A percentile compares a stretch with the other conserved stretches of the same genome.
phyloP scores from a whole-genome alignment of 2,888 invertebrate species.

The Pedicia rivosa region DNA sequence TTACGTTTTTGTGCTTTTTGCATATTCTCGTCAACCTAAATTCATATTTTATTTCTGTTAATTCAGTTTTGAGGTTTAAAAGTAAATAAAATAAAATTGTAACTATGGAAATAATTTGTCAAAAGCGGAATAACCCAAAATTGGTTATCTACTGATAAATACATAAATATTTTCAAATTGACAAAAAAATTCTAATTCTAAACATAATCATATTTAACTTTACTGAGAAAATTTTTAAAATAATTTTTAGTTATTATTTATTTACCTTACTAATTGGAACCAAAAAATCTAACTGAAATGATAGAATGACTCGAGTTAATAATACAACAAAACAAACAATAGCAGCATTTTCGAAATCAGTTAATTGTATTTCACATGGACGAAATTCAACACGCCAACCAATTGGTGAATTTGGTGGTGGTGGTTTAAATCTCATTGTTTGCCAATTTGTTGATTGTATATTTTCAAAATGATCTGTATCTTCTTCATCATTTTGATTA shows the following conservation, averaged over 20 bases:
- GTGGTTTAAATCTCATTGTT: slow-evolving; percentile 97
- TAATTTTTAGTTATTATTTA: no score
- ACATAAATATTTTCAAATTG: no score
- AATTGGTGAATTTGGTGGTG: slow-evolving; percentile 87
- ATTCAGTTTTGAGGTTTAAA: no score
- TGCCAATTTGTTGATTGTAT: slow-evolving; percentile 99
- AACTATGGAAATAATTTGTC: no score
- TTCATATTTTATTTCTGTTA: no score
- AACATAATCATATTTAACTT: no score
- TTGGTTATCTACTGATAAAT: no score
- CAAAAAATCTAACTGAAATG: slow-evolving; percentile 88
- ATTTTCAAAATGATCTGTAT: slow-evolving; percentile 99
- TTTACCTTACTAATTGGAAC: slow-evolving; percentile 95
- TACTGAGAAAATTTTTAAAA: no score
- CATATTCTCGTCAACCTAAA: slow-evolving; percentile 89
- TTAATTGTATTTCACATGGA: slow-evolving; percentile 95
- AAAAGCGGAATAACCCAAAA: no score
- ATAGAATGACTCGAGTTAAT: slow-evolving; percentile 88
- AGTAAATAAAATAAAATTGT: no score
- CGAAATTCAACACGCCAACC: slow-evolving; percentile 99
- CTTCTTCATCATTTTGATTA: slow-evolving; percentile 80
- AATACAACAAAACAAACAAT: slow-evolving; percentile 95
- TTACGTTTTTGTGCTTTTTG: slow-evolving; percentile 81
- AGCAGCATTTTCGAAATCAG: slow-evolving; percentile 99
- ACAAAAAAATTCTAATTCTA: no score